Evolutionary conservation across 2,797 vertebrate genomes (phyloP), one percentile per base, ranked within the genome.

Genomic region (Sebastiscus albofasciatus): DNA sequence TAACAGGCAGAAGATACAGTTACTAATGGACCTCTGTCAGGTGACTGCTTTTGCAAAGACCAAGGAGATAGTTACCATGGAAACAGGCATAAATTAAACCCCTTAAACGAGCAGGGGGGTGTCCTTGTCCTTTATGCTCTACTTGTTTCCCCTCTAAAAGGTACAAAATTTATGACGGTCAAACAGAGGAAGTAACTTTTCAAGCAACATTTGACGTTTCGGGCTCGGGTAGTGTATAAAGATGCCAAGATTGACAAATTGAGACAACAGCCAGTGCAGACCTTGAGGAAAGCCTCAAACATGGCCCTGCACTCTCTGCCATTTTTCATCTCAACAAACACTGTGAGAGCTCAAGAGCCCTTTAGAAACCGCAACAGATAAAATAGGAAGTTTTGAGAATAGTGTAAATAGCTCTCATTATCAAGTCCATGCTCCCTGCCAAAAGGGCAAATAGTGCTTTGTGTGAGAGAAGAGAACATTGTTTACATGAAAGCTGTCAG

Each of bases 51-150:
- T 89, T 86, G 92, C 93, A 94, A 82, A 86, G 95, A 90, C 93
- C 94, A 91, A 87, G 92, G 84, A 98, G 97, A 98, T 98, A 97
- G 97, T 98, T 96, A 90, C 97, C 96, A 97, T 97, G 95, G 97
- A 95, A 96, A 98, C 97, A 88, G 89, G 90, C 94, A 96, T 96
- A 96, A 96, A 94, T 96, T 95, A 95, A 96, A 94, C 93, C 96
- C 94, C 93, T 95, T 92, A 92, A 95, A 96, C 87, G 86, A 96
- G 95, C 77, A 61, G 93, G 86, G 83, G 68, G 93, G 87, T 83
- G 72, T 82, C 72, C 36, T 89, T 92, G 90, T 87, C 84, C 93
- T 96, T 95, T 87, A 79, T 82, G 94, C 87, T 86, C 81, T 34
- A 54, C 76, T 79, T 83, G 75, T 70, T 85, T 89, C 76, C 76